These are phyloP conservation scores for Epiperipatus broadwayi DNA, from an alignment of 2,888 invertebrate genomes.

Conservation along the genomic window DNA sequence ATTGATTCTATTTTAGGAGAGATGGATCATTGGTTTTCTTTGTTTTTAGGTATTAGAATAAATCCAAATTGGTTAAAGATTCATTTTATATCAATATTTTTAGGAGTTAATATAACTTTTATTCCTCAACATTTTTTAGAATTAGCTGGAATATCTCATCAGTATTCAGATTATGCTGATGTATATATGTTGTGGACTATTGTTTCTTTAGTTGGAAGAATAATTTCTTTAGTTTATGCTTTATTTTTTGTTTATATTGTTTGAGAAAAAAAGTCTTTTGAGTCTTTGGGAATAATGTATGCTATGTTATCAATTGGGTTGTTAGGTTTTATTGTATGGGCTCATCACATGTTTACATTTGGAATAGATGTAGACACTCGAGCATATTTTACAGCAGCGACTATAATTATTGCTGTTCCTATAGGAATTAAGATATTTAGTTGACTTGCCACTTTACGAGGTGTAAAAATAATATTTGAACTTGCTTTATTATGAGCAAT, in stretches of 20 bases:
- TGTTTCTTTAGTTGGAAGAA: too few relatives aligned
- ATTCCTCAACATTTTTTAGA: too few relatives aligned
- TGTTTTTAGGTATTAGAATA: too few relatives aligned
- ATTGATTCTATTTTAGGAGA: too few relatives aligned
- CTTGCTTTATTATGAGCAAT: conserved; percentile 44
- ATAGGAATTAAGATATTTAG: conserved; percentile 68
- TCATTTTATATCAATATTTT: too few relatives aligned
- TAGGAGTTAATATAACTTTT: too few relatives aligned
- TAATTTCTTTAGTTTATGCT: conserved; percentile 20
- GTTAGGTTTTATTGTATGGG: conserved; percentile 63
- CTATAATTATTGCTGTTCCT: conserved; percentile 67
- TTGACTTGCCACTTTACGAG: conserved; percentile 49
- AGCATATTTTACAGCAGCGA: conserved; percentile 62
- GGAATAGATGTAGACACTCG: conserved; percentile 65
- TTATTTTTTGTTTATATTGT: too few relatives aligned
- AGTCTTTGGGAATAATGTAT: conserved; percentile 53
- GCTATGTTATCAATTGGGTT: conserved; percentile 63
- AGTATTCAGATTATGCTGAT: too few relatives aligned
- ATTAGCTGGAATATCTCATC: too few relatives aligned
- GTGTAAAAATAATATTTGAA: conserved; percentile 39
- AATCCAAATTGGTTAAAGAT: too few relatives aligned
- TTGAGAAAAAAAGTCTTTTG: conserved; percentile 51
- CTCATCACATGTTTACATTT: conserved; percentile 65
- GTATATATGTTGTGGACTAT: too few relatives aligned
- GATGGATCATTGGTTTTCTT: too few relatives aligned